phyloP scores from a whole-genome alignment of 2,888 invertebrate species.

The Neocrepidodera transversa region DNA sequence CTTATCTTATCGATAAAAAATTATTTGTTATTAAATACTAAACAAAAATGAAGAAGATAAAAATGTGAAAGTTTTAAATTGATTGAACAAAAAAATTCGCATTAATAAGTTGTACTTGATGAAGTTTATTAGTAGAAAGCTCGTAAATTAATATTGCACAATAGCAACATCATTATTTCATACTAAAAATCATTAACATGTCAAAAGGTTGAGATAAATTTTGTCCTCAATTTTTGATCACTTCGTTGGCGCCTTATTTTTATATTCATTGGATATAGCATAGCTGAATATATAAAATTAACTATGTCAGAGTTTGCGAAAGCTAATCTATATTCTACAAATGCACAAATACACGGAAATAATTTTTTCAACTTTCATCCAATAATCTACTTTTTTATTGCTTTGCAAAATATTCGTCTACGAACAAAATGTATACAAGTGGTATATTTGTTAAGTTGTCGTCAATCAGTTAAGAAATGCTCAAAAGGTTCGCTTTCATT shows the following conservation, averaged over 20 bases:
- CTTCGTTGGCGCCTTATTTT: not conserved
- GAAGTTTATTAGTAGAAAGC: constrained; percentile 27
- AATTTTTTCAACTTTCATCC: constrained; percentile 1
- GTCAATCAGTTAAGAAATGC: too few species aligned
- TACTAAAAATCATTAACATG: constrained; percentile 15
- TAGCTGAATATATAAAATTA: not conserved
- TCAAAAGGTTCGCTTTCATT: too few species aligned
- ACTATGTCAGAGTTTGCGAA: not conserved
- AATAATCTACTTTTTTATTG: constrained; percentile 2
- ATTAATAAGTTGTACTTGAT: too few species aligned
- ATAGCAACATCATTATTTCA: constrained; percentile 16
- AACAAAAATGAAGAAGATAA: too few species aligned
- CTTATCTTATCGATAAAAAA: too few species aligned
- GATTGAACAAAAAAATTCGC: constrained; percentile 4
- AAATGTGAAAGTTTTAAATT: constrained; percentile 16
- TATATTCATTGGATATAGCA: constrained; percentile 6
- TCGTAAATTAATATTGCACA: constrained; percentile 23
- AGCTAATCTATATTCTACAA: constrained; percentile 9
- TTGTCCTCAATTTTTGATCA: constrained; percentile 1
- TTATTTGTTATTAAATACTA: too few species aligned
- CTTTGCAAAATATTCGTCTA: too few species aligned
- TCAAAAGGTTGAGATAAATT: not conserved
- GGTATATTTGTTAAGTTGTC: too few species aligned
- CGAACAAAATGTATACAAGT: too few species aligned
- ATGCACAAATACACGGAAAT: too few species aligned